These are phyloP conservation scores for Heliocidaris tuberculata DNA, from an alignment of 35 echinoderm and acorn worm species.

Conservation along the genomic window DNA sequence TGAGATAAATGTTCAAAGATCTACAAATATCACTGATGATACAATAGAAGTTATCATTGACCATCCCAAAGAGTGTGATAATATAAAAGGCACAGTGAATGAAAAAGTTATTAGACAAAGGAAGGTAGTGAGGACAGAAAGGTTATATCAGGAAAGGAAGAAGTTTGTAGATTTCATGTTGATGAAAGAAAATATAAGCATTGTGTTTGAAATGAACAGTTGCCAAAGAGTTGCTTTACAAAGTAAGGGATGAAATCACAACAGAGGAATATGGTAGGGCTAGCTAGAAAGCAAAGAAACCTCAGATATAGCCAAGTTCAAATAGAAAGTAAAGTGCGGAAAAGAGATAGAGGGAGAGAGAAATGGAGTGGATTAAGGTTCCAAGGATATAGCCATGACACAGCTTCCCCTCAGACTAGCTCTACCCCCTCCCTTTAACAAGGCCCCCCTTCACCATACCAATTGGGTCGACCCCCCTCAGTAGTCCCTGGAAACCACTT, in stretches of 20 bases:
- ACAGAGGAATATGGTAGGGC: neutral
- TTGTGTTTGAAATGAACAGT: neutral
- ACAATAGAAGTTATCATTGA: neutral
- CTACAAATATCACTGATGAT: neutral
- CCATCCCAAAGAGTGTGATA: neutral
- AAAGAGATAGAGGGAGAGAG: neutral
- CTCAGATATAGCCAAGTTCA: neutral
- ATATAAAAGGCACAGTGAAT: neutral
- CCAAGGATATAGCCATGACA: constrained; percentile 25
- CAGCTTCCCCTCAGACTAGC: constrained; percentile 30
- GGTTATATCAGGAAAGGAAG: too few species aligned
- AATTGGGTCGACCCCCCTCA: neutral
- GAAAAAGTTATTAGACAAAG: neutral
- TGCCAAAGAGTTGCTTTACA: neutral
- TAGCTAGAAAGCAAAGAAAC: neutral
- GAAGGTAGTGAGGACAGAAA: neutral
- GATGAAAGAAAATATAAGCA: neutral
- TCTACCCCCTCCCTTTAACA: neutral
- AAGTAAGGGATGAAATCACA: neutral
- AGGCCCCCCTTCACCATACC: neutral
- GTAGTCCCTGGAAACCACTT: constrained; percentile 1
- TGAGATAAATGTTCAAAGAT: neutral
- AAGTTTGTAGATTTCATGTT: neutral
- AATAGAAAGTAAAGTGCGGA: neutral
- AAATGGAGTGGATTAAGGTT: neutral